These are phyloP conservation scores for Melanotaenia parkinsoni DNA, from an alignment of 2,797 vertebrate genomes.

Conservation along the genomic window DNA sequence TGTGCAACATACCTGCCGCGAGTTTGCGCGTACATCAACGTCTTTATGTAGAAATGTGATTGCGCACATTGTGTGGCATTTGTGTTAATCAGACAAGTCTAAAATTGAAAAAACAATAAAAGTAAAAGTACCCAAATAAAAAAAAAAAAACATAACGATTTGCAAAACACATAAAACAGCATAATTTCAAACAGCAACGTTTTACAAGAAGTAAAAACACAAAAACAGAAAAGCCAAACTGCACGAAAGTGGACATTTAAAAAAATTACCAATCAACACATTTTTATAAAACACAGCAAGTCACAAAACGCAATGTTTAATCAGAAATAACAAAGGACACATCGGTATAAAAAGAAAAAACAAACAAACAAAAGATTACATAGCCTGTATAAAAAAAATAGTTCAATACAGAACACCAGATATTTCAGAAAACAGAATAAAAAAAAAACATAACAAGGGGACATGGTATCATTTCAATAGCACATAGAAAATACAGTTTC, in stretches of 20 bases:
- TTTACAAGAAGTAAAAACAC: not conserved
- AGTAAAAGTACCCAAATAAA: not conserved
- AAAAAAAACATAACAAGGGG: no score
- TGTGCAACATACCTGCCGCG: not conserved
- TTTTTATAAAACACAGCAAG: not conserved
- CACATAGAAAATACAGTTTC: no score
- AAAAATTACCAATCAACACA: not conserved
- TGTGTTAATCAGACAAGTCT: not conserved
- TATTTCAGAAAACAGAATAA: no score
- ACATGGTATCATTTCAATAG: no score
- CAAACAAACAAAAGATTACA: not conserved
- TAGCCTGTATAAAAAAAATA: no score
- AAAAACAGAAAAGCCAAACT: not conserved
- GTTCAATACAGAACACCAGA: no score
- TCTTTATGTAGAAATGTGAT: no score
- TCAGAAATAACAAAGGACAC: not conserved
- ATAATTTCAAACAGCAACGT: no score
- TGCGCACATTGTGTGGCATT: not conserved
- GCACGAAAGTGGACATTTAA: not conserved
- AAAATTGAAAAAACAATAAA: not conserved
- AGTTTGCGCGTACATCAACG: not conserved
- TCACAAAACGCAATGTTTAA: not conserved
- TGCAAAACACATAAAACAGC: not conserved
- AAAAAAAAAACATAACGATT: not conserved
- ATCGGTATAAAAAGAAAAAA: not conserved